Evolutionary conservation across 2,888 invertebrate species (phyloP), one percentile per base, ranked within the genome.

Genomic region (Aphidoletes aphidimyza): DNA sequence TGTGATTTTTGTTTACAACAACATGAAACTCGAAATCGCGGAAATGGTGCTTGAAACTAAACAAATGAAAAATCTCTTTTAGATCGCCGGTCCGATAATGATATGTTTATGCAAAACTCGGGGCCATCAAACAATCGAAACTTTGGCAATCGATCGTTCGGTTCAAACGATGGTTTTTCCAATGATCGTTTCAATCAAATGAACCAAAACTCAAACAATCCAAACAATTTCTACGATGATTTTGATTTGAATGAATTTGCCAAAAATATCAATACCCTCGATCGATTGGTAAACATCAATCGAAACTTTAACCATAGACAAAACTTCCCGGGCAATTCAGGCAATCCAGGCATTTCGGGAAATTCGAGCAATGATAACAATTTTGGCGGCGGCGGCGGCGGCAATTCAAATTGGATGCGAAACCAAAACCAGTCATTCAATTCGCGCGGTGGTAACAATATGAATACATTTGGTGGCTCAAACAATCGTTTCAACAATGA

Each of bases 391-490:
- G 19, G 14, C 78, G 19, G 36, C 19, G n/a, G 36, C 26, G 69
- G 9, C 14, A 69, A 69, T 69, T 69, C 69, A 34, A 69, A 30
- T 14, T 69, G 69, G 69, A 69, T n/a, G n/a, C n/a, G 30, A n/a
- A 22, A 22, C 22, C 3, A 19, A n/a, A 83, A 83, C n/a, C 37
- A 83, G 37, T 6, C 37, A 37, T 39, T 83, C 37, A 83, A 83
- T 83, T n/a, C 39, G 0, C 19, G 39, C 30, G 37, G 37, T n/a
- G 39, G 39, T 19, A 34, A 19, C n/a, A 47, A 83, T 84, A 22
- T 83, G n/a, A 26, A 85, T 59, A 86, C 85, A 85, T 86, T 84
- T 86, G 87, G 87, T n/a, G 86, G 87, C 37, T 86, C 87, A 49
- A 85, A 86, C n/a, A 69, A 69, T 69, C 69, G 69, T 30, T 69